Evolutionary conservation across 2,888 invertebrate species (phyloP), one percentile per base, ranked within the genome.

Genomic region (Meteorus cinctellus): DNA sequence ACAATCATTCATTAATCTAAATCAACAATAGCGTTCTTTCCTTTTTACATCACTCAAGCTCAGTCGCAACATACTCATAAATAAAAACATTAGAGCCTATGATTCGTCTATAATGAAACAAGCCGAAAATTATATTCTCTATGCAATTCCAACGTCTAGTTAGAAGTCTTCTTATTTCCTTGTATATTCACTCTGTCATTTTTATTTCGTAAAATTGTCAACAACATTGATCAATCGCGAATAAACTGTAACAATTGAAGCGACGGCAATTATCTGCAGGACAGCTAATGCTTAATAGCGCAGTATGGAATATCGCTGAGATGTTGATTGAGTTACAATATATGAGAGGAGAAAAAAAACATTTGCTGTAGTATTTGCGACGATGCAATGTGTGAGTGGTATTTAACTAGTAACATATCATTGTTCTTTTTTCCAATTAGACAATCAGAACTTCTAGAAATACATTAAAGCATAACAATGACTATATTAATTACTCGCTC

Each of bases 401-500:
- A 67, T 73, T 12, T 63, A 78, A 71, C 74, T 72, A 78, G 75
- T 66, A 78, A 80, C 75, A 73, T 72, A 78, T 65, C n/a, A 55
- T 72, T 27, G 62, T 79, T 72, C 12, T 41, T 74, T 77, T 82
- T 80, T 84, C 83, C 82, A 86, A 86, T 86, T 80, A 81, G 86
- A 79, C 86, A 84, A 82, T 85, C 84, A 84, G 85, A 87, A 85
- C 86, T 80, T 86, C 85, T 88, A 87, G 84, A 88, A 87, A 85
- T 87, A 87, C 84, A 86, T 86, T 87, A 87, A 87, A 88, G 87
- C 86, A 88, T 88, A 86, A 87, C 86, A 86, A 84, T 88, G 87
- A 88, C 87, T 88, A 86, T 84, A 81, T 85, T 59, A 67, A 67
- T 73, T 36, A 12, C 36, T 72, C 31, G 34, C 24, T 45, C 66